phyloP scores from a whole-genome alignment of 2,888 invertebrate species.

The Apodemia zela region DNA sequence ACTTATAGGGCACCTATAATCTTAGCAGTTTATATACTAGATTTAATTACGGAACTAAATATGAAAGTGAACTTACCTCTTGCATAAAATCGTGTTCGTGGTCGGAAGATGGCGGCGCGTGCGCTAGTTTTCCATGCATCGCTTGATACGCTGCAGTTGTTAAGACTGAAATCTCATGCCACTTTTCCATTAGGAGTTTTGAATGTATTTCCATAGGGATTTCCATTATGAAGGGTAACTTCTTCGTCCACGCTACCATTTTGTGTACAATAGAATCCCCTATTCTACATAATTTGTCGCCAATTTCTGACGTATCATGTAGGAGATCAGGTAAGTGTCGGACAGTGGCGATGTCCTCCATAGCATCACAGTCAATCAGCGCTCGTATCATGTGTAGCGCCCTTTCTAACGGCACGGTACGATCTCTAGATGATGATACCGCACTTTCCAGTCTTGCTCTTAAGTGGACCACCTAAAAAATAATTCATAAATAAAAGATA shows the following conservation, averaged over 20 bases:
- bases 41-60: constrained; percentile 4
- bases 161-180: constrained; percentile 97
- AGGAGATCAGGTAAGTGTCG: constrained; percentile 94
- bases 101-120: constrained; percentile 68
- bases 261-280: constrained; percentile 99
- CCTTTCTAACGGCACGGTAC: constrained; percentile 90
- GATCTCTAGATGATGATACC: constrained; percentile 91
- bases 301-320: constrained; percentile 94
- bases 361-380: constrained; percentile 97
- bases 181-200: constrained; percentile 96
- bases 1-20: constrained; percentile 25
- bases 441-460: constrained; percentile 93
- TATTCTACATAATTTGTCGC: constrained; percentile 95
- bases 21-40: constrained; percentile 5
- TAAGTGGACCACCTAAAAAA: constrained; percentile 85
- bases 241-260: constrained; percentile 99
- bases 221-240: constrained; percentile 97
- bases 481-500: constrained; percentile 16
- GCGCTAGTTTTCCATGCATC: constrained; percentile 85
- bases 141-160: constrained; percentile 97
- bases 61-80: constrained; percentile 82
- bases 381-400: constrained; percentile 94
- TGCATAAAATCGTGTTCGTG: constrained; percentile 90
- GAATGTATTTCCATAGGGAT: constrained; percentile 98
- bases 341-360: constrained; percentile 96